These are phyloP conservation scores for Drosophila anomalata DNA, from an alignment of 2,888 invertebrate genomes.

Conservation along the genomic window DNA sequence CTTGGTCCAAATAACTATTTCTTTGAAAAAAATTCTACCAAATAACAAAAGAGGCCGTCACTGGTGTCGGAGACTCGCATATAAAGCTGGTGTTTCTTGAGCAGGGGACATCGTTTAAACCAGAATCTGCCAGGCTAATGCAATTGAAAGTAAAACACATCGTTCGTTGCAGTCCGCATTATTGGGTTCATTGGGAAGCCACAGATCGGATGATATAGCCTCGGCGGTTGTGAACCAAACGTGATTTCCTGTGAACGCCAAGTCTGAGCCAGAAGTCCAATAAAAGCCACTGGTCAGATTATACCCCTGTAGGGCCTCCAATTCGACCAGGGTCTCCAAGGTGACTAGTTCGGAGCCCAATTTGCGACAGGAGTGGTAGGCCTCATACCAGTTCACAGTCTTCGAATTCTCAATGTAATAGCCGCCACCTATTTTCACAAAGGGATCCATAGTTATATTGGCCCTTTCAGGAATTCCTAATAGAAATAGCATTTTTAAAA, in stretches of 20 bases:
- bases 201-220: neutral
- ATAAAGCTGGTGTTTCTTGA: neutral
- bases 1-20: no score
- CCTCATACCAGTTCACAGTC: neutral
- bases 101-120: neutral
- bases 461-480: neutral
- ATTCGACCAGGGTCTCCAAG: neutral
- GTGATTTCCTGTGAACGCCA: neutral
- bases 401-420: neutral
- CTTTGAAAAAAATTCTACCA: neutral
- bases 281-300: neutral
- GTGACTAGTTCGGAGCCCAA: neutral
- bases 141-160: neutral
- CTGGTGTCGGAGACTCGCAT: neutral
- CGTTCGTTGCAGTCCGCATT: neutral
- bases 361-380: neutral
- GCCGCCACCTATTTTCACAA: neutral
- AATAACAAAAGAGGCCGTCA: constrained; percentile 1
- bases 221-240: neutral
- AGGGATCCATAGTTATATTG: neutral
- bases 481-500: neutral
- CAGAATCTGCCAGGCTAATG: neutral
- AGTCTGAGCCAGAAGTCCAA: neutral
- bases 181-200: constrained; percentile 1
- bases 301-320: neutral